These are phyloP conservation scores for Oophaga sylvatica DNA, from an alignment of 2,797 vertebrate species.

Conservation along the genomic window DNA sequence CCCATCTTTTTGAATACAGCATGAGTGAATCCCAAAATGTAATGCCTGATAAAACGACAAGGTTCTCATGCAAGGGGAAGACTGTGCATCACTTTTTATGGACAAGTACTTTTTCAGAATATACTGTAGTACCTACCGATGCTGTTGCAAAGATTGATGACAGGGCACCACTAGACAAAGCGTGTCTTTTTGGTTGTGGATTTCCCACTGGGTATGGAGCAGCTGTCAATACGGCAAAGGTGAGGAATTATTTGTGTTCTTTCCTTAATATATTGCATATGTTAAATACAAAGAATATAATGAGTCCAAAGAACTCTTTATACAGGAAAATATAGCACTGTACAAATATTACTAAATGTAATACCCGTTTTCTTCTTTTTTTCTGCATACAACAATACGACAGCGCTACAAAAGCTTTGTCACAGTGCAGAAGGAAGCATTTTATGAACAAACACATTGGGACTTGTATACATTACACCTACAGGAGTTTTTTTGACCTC, in stretches of 20 bases:
- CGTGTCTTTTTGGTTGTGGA: conserved; percentile 77
- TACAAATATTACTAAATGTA: no score
- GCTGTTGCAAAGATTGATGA: conserved; percentile 73
- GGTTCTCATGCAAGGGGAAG: conserved; percentile 78
- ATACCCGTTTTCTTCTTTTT: no score
- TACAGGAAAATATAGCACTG: no score
- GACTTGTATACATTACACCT: no score
- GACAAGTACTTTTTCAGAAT: conserved; percentile 78
- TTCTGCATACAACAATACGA: no score
- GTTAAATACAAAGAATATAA: background rate
- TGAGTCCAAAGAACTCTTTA: background rate
- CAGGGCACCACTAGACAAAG: conserved; percentile 75
- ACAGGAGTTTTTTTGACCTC: no score
- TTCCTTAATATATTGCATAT: background rate
- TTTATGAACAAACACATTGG: no score
- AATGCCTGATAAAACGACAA: conserved; percentile 73
- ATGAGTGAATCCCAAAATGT: conserved; percentile 57
- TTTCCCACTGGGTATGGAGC: conserved; percentile 80
- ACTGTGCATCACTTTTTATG: conserved; percentile 76
- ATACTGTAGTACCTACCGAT: conserved; percentile 75
- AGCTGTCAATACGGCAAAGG: conserved; percentile 77
- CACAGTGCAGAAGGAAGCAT: no score
- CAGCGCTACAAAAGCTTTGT: no score
- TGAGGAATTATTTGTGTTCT: conserved; percentile 51
- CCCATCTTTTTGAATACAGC: conserved; percentile 42